phyloP scores from a whole-genome alignment of 2,113 vertebrate species.

The Erythrolamprus reginae region DNA sequence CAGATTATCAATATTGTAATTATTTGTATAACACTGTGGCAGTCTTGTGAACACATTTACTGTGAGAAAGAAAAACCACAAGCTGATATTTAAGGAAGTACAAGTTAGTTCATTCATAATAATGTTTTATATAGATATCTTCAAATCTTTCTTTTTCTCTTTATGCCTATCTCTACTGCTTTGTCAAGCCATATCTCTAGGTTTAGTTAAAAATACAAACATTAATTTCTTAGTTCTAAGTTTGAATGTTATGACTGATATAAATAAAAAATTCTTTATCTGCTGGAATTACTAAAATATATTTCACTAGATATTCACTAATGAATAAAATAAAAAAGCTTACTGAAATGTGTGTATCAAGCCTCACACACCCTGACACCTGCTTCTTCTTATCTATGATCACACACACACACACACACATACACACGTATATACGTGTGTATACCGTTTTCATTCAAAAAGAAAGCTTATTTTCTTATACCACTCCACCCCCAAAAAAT shows the following conservation, averaged over 20 bases:
- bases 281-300: background rate
- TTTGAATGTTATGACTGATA: background rate
- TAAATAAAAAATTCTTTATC: background rate
- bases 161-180: background rate
- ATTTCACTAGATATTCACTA: background rate
- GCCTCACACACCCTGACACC: too few species aligned
- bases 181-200: background rate
- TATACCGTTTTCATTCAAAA: too few species aligned
- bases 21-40: background rate
- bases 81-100: conserved; percentile 6
- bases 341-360: background rate
- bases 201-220: conserved; percentile 21
- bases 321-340: too few species aligned
- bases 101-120: background rate
- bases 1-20: background rate
- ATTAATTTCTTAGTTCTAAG: conserved; percentile 10
- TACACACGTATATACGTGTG: too few species aligned
- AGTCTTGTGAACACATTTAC: background rate
- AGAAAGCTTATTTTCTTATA: too few species aligned
- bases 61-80: background rate
- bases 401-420: too few species aligned
- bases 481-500: too few species aligned
- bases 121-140: background rate
- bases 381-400: too few species aligned
- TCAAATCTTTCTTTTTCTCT: background rate